These are phyloP conservation scores for Xenus cinereus DNA, from an alignment of 2,113 vertebrate species.

Conservation along the genomic window DNA sequence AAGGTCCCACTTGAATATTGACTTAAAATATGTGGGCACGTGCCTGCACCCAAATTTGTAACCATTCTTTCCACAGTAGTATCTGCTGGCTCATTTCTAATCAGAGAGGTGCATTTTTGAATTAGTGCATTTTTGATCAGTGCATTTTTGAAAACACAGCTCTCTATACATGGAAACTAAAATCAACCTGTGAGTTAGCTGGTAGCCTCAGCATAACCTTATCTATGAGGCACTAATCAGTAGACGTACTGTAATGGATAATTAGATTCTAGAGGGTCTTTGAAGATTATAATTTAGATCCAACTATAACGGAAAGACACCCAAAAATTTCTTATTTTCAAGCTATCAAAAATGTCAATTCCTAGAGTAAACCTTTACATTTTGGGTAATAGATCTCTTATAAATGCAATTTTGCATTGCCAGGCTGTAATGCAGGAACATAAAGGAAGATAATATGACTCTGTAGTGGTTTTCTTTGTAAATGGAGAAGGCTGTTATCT, in stretches of 20 bases:
- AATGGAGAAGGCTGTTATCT: background rate
- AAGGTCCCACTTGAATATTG: background rate
- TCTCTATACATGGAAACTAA: background rate
- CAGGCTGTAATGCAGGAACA: background rate
- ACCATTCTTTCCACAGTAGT: background rate
- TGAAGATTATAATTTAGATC: background rate
- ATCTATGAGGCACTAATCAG: background rate
- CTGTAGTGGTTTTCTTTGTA: background rate
- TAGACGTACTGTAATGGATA: background rate
- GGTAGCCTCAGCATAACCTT: background rate
- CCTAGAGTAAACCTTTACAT: background rate
- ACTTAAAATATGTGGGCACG: background rate
- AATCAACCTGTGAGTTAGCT: background rate
- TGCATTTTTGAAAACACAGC: background rate
- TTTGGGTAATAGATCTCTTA: background rate
- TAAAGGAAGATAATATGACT: background rate
- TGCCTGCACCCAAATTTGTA: background rate
- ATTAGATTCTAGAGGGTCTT: background rate
- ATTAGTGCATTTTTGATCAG: background rate
- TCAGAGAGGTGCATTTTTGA: background rate
- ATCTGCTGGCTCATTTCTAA: background rate
- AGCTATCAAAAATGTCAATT: background rate
- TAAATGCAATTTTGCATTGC: background rate
- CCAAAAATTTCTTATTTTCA: background rate
- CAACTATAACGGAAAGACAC: background rate